Percentiles rank a stretch among this genome's conserved stretches.
These are phyloP conservation scores for Flexamia atlantica DNA, from an alignment of 2,888 invertebrate genomes.

Conservation along the genomic window DNA sequence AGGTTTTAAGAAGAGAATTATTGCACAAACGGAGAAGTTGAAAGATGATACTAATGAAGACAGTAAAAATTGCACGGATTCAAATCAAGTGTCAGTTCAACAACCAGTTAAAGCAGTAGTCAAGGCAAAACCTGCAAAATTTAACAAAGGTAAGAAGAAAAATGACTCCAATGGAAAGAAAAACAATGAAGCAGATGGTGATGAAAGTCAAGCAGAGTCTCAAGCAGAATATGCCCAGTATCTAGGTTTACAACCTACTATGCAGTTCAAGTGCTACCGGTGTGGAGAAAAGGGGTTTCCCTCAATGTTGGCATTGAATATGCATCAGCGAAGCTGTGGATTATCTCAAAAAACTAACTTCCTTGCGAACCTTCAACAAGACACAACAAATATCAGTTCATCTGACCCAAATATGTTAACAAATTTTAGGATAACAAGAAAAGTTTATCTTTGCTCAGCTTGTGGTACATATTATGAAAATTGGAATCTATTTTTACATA, in stretches of 20 bases:
- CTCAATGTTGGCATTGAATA: constrained; percentile 82
- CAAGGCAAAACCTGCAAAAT: constrained; percentile 5
- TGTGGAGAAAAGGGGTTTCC: constrained; percentile 84
- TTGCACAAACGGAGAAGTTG: constrained; percentile 57
- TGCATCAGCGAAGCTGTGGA: constrained; percentile 83
- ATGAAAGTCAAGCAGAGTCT: constrained; percentile 70
- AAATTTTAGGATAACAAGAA: constrained; percentile 83
- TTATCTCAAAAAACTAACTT: constrained; percentile 73
- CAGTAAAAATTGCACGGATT: neutral
- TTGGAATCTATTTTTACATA: constrained; percentile 91
- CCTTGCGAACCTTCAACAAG: constrained; percentile 74
- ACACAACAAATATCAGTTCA: constrained; percentile 70
- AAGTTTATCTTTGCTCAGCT: constrained; percentile 89
- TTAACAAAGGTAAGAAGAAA: constrained; percentile 29
- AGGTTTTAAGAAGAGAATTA: constrained; percentile 66
- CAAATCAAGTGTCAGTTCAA: neutral
- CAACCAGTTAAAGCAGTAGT: constrained; percentile 9
- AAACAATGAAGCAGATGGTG: constrained; percentile 45
- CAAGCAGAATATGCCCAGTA: constrained; percentile 83
- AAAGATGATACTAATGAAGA: constrained; percentile 25
- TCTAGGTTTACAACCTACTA: constrained; percentile 83
- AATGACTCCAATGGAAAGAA: constrained; percentile 33
- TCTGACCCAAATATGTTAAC: constrained; percentile 71
- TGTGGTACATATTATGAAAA: constrained; percentile 92
- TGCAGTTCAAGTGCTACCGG: constrained; percentile 86